Evolutionary conservation across 2,113 vertebrate genomes (phyloP), one percentile per base, ranked within the genome.

Genomic region (Dolichotis patagonum): DNA sequence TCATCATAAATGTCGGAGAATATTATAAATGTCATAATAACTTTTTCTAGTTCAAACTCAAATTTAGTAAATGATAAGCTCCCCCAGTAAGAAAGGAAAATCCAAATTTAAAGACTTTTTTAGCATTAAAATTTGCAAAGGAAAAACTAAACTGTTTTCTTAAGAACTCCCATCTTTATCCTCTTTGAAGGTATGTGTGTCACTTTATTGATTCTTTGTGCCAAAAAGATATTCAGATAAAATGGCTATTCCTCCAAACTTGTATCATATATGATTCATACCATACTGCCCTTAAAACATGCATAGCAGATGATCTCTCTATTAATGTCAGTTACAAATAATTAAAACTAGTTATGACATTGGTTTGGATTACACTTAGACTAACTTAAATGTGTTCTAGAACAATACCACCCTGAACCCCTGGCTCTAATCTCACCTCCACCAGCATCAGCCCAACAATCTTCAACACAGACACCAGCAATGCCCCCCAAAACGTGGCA

Each of bases 1-100:
- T 43, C 73, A 94, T 96, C 83, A 84, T 75, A 93, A 96, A 94
- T 93, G 80, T 96, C 95, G 85, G 67, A 88, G 71, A 96, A 94
- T 80, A 80, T 80, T 80, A 78, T 78, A 78, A 78, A 78, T 49
- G 43, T 80, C 65, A 67, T 32, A 82, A 80, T 90, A 87, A 38
- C 32, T 86, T 94, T 92, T 90, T 85, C 22, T 91, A 56, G 12
- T 95, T 97, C 41, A 69, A 62, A 77, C 20, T 41, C 82, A 94
- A 62, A 82, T 75, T 92, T 67, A 96, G 32, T 77, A 46, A 87
- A 85, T 88, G 49, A 87, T 84, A 88, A 91, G 86, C 65, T 82
- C 83, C 69, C 62, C 58, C 13, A 92, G 63, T 22, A 67, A 41
- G 41, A 75, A 16, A 90, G 65, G 82, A 20, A 91, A 95, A 86